Evolutionary conservation across 2,113 vertebrate species (phyloP).

Genomic region (Hydrolagus affinis): DNA sequence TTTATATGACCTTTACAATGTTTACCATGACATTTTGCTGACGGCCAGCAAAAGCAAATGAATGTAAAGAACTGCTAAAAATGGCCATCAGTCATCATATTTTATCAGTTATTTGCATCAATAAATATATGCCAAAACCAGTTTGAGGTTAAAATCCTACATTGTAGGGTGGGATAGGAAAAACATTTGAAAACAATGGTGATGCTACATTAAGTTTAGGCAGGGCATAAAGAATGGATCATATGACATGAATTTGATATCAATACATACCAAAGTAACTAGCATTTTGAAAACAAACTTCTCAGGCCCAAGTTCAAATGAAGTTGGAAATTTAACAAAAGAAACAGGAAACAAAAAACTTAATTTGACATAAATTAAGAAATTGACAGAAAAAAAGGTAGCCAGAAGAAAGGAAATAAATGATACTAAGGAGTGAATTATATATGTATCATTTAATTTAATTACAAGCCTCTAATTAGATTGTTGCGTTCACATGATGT

Average conservation of each 20-base stretch:
- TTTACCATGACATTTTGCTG: too few species aligned
- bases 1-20: too few species aligned
- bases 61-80: too few species aligned
- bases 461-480: neutral
- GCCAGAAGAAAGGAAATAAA: neutral
- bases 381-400: neutral
- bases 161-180: neutral
- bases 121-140: neutral
- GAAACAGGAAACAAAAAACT: neutral
- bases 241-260: conserved; percentile 25
- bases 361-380: neutral
- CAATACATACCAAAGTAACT: neutral
- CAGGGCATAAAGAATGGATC: conserved; percentile 1
- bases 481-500: neutral
- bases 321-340: neutral
- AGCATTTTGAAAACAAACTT: neutral
- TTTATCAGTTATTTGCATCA: too few species aligned
- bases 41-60: too few species aligned
- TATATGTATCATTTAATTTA: too few species aligned
- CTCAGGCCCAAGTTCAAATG: neutral
- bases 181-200: conserved; percentile 15
- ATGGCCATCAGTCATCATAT: too few species aligned
- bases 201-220: neutral
- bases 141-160: neutral
- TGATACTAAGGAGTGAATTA: neutral